Evolutionary conservation across 2,113 vertebrate genomes (phyloP).

Genomic region (Leucosticte australis): DNA sequence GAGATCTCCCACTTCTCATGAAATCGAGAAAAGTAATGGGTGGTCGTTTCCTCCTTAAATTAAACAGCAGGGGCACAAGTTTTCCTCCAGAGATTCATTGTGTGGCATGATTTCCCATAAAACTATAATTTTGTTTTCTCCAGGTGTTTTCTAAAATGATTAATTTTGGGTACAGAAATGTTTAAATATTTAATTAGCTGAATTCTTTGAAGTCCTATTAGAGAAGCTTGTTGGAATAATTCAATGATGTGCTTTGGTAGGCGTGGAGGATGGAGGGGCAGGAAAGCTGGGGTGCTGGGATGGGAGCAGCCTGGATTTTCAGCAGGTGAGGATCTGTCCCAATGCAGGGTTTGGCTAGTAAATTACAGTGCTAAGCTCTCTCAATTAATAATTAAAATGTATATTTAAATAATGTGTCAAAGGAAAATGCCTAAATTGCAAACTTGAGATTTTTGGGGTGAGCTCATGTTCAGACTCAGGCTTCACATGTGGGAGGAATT

Average conservation of each 20-base stretch:
- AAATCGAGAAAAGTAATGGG: neutral
- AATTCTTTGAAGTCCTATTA: neutral
- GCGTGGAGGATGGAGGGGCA: neutral
- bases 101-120: rapidly evolving
- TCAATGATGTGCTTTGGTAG: neutral
- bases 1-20: neutral
- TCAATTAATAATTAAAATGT: slow-evolving; percentile 49
- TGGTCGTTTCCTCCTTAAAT: neutral
- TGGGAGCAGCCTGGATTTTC: neutral
- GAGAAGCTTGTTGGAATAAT: neutral
- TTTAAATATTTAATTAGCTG: slow-evolving; percentile 1
- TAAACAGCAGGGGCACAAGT: neutral
- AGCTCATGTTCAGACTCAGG: neutral
- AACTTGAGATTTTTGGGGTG: slow-evolving; percentile 11
- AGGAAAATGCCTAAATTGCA: slow-evolving; percentile 40
- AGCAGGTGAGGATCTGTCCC: slow-evolving; percentile 10
- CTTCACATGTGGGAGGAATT: slow-evolving; percentile 25
- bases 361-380: neutral
- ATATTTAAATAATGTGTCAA: slow-evolving; percentile 58
- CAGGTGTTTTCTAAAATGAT: slow-evolving; percentile 1
- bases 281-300: neutral
- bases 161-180: neutral
- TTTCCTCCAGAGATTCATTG: neutral
- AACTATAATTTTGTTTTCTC: neutral
- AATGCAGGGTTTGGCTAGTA: neutral